Percentiles rank a stretch among this genome's conserved stretches.
Conservation (phyloP, 2,113 vertebrate genomes). For the Nesogale talazaci region DNA sequence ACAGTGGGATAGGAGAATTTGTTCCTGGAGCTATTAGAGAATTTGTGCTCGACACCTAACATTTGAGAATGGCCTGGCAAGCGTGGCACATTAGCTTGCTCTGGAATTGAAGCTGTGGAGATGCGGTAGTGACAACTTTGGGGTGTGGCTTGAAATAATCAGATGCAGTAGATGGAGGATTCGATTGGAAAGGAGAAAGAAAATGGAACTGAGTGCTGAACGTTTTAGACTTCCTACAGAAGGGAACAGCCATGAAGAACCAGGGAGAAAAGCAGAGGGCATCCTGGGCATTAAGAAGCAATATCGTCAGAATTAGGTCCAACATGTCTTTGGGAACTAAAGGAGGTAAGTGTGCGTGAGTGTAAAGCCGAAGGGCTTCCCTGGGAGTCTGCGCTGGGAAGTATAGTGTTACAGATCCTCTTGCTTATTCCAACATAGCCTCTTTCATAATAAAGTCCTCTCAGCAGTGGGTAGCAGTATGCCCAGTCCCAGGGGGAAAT, state of each 20-base stretch:
- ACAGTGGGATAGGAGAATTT: not conserved
- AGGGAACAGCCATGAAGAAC: not conserved
- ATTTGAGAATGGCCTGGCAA: not conserved
- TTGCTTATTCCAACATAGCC: not conserved
- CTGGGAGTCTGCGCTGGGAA: not conserved
- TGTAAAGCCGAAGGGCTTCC: not conserved
- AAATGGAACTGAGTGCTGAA: not conserved
- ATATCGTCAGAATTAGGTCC: not conserved
- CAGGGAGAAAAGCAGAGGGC: not conserved
- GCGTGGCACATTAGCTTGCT: not conserved
- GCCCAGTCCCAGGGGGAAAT: not conserved
- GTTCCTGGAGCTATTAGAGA: not conserved
- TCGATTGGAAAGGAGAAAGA: not conserved
- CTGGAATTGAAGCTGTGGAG: conserved; percentile 26
- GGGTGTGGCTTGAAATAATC: conserved; percentile 11
- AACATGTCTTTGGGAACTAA: not conserved
- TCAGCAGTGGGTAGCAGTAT: not conserved
- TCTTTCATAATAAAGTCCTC: not conserved
- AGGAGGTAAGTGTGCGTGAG: not conserved
- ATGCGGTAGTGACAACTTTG: not conserved
- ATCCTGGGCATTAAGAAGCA: not conserved
- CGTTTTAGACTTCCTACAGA: not conserved
- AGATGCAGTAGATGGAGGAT: not conserved
- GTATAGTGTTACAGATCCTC: not conserved
- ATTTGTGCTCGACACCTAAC: not conserved